Evolutionary conservation across 2,113 vertebrate genomes (phyloP).

Genomic region (Fregetta grallaria): DNA sequence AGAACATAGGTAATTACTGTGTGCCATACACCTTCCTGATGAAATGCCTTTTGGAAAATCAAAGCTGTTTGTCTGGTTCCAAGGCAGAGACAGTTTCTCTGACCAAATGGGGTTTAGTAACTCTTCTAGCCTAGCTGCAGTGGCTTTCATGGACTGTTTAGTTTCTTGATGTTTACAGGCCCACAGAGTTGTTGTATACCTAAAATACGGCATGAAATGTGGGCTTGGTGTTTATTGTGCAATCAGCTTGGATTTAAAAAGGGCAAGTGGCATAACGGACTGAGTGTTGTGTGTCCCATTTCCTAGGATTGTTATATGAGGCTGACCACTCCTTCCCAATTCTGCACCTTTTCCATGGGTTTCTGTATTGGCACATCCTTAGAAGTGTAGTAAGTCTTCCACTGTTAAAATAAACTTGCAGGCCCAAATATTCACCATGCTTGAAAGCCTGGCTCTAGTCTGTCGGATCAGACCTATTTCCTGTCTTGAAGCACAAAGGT

Average conservation of each 20-base stretch:
- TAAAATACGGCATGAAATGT: background rate
- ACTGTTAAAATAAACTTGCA: background rate
- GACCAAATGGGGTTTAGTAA: conserved; percentile 21
- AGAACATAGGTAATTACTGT: conserved; percentile 16
- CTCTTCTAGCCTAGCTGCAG: background rate
- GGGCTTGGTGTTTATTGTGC: background rate
- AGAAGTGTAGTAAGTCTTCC: background rate
- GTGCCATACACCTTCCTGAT: conserved; percentile 1
- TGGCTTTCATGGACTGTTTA: conserved; percentile 14
- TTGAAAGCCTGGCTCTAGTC: background rate
- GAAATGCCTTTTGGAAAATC: conserved; percentile 46
- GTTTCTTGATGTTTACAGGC: background rate
- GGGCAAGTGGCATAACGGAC: background rate
- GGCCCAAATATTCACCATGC: background rate
- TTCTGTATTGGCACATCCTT: background rate
- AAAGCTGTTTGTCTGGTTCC: conserved; percentile 2
- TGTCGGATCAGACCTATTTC: background rate
- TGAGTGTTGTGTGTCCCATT: background rate
- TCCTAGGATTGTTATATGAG: background rate
- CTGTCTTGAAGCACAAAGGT: background rate
- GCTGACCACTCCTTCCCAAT: background rate
- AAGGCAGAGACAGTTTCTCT: background rate
- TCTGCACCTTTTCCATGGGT: background rate
- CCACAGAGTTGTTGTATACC: background rate
- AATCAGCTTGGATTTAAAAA: background rate